Conservation (phyloP, 2,888 invertebrate genomes). For the Cryptosula pallasiana region DNA sequence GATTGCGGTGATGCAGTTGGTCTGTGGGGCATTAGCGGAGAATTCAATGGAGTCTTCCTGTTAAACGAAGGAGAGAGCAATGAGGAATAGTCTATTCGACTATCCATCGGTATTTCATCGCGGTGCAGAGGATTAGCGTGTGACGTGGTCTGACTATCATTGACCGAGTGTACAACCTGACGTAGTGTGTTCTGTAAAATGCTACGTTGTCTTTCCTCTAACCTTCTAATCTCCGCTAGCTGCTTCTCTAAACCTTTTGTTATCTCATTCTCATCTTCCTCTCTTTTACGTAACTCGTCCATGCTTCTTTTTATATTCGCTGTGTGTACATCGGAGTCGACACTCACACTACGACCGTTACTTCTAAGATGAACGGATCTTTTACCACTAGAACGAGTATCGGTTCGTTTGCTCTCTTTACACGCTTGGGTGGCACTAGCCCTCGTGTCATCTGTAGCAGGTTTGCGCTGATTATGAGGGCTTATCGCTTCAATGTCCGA, state of each 20-base stretch:
- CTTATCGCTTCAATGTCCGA: neutral
- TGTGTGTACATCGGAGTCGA: neutral
- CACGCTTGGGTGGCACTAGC: neutral
- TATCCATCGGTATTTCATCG: conserved; percentile 9
- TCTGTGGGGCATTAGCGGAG: neutral
- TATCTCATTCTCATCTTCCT: conserved; percentile 16
- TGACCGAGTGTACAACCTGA: conserved; percentile 16
- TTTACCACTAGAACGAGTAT: neutral
- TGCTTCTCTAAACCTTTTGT: conserved; percentile 7
- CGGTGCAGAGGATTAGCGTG: neutral
- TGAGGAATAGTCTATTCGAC: conserved; percentile 4
- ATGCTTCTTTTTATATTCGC: conserved; percentile 15
- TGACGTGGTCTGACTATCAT: neutral
- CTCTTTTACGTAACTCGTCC: conserved; percentile 7
- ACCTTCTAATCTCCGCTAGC: conserved; percentile 14
- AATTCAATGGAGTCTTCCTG: conserved; percentile 15
- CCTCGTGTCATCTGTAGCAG: neutral
- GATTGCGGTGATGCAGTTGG: neutral
- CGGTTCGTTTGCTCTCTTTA: neutral
- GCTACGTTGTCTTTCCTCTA: conserved; percentile 16
- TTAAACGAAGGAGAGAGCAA: conserved; percentile 19
- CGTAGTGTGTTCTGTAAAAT: conserved; percentile 10
- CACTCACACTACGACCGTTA: conserved; percentile 3
- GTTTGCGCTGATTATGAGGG: neutral
- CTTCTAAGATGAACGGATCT: neutral